Conservation (phyloP, 2,797 vertebrate species). For the Centropyge bicolor region DNA sequence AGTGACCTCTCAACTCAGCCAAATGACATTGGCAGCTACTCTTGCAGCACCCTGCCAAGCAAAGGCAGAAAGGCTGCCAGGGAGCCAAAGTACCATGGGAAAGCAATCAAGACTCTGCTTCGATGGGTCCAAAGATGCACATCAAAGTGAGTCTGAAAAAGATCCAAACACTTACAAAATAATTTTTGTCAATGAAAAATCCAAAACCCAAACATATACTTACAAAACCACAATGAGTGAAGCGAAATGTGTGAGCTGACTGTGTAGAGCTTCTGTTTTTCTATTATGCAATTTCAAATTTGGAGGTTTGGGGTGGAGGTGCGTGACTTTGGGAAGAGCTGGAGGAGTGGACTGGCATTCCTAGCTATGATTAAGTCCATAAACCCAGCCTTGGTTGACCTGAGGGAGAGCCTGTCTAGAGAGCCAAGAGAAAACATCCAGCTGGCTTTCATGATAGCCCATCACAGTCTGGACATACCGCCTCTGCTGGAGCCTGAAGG, state of each 20-base stretch:
- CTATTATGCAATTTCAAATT: neutral
- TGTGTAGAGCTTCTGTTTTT: neutral
- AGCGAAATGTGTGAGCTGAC: neutral
- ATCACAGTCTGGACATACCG: slow-evolving; percentile 86
- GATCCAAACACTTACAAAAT: neutral
- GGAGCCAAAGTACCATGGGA: slow-evolving; percentile 88
- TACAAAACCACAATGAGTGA: neutral
- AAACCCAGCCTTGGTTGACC: slow-evolving; percentile 88
- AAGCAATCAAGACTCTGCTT: slow-evolving; percentile 90
- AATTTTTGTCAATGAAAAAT: neutral
- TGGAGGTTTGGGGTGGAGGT: slow-evolving; percentile 91
- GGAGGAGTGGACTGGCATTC: slow-evolving; percentile 93
- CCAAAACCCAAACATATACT: neutral
- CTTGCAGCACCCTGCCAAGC: slow-evolving; percentile 85
- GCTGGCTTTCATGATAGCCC: slow-evolving; percentile 89
- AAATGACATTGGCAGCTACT: slow-evolving; percentile 84
- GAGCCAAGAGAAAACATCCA: slow-evolving; percentile 87
- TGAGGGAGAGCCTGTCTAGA: slow-evolving; percentile 87
- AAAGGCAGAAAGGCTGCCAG: slow-evolving; percentile 80
- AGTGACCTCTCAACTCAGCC: slow-evolving; percentile 85
- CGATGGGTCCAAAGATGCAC: slow-evolving; percentile 92
- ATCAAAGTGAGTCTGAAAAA: slow-evolving; percentile 84
- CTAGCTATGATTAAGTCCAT: slow-evolving; percentile 92
- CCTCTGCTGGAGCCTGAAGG: slow-evolving; percentile 92
- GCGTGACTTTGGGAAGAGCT: slow-evolving; percentile 91